Evolutionary conservation across 1,140 invertebrate species (phyloP).

Genomic region (Sycophaga agraensis): DNA sequence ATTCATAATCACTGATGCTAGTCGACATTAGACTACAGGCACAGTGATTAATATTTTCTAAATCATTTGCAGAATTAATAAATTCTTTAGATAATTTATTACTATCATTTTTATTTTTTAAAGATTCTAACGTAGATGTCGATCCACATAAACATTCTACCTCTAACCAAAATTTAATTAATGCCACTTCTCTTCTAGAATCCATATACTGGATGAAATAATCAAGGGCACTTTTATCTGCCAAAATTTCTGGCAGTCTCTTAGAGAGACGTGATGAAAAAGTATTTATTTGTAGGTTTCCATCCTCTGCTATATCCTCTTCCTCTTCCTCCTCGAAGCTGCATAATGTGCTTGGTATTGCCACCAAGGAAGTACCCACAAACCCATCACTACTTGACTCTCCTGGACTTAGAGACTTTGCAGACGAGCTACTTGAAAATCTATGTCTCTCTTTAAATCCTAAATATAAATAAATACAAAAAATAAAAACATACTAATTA

Average conservation of each 20-base stretch:
- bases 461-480: slow-evolving; percentile 18
- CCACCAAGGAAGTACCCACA: slow-evolving; percentile 22
- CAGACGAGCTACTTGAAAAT: slow-evolving; percentile 36
- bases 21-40: slow-evolving; percentile 22
- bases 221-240: slow-evolving; percentile 69
- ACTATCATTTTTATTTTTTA: slow-evolving; percentile 29
- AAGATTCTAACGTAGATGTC: slow-evolving; percentile 20
- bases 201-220: slow-evolving; percentile 78
- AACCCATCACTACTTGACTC: slow-evolving; percentile 5
- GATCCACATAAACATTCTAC: slow-evolving; percentile 65
- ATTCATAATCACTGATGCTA: slow-evolving; percentile 21
- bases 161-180: slow-evolving; percentile 75
- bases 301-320: slow-evolving; percentile 36
- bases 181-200: slow-evolving; percentile 56
- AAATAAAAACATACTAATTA: no score
- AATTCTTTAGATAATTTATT: slow-evolving; percentile 19
- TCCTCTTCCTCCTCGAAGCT: slow-evolving; percentile 51
- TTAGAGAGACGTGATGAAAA: slow-evolving; percentile 63
- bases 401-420: slow-evolving; percentile 30
- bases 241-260: slow-evolving; percentile 65
- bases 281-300: slow-evolving; percentile 35
- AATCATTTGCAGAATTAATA: slow-evolving; percentile 17
- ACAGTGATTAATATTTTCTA: slow-evolving; percentile 20
- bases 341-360: slow-evolving; percentile 35
- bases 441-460: slow-evolving; percentile 43